A percentile compares a stretch with the other conserved stretches of the same genome.
These are phyloP conservation scores for Liparis tanakae DNA, from an alignment of 2,797 vertebrate species.

Conservation along the genomic window DNA sequence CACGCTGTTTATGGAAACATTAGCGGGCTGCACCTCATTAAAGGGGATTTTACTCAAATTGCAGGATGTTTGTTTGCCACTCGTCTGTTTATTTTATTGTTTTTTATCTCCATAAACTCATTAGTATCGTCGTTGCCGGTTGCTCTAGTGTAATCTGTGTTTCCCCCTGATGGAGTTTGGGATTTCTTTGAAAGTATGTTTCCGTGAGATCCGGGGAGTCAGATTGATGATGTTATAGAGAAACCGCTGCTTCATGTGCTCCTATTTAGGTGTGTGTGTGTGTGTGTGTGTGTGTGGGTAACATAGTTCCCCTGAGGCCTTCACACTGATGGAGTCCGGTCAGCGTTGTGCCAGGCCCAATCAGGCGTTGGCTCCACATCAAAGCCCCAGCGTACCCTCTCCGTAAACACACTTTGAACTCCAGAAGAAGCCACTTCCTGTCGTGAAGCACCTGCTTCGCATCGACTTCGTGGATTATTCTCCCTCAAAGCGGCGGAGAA, in stretches of 20 bases:
- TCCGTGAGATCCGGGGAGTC: constrained; percentile 1
- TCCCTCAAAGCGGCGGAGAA: constrained; percentile 31
- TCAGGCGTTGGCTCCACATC: constrained; percentile 55
- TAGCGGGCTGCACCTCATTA: background rate
- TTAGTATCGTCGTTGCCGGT: background rate
- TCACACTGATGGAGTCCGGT: constrained; percentile 38
- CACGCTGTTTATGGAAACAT: constrained; percentile 6
- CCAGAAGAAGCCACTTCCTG: constrained; percentile 9
- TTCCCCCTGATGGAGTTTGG: background rate
- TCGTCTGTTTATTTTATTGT: background rate
- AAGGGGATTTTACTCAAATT: constrained; percentile 9
- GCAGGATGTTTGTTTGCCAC: background rate
- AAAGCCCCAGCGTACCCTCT: constrained; percentile 38
- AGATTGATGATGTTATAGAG: constrained; percentile 14
- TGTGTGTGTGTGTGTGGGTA: constrained; percentile 5
- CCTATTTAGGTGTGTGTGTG: background rate
- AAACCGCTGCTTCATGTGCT: constrained; percentile 33
- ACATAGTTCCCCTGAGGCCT: constrained; percentile 38
- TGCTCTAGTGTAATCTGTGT: background rate
- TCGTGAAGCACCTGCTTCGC: constrained; percentile 42
- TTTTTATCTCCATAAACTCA: background rate
- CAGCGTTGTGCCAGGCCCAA: constrained; percentile 32
- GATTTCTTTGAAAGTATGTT: background rate
- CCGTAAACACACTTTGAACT: constrained; percentile 34
- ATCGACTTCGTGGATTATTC: constrained; percentile 37